phyloP scores from a whole-genome alignment of 2,113 vertebrate species.

The Dascyllus trimaculatus region DNA sequence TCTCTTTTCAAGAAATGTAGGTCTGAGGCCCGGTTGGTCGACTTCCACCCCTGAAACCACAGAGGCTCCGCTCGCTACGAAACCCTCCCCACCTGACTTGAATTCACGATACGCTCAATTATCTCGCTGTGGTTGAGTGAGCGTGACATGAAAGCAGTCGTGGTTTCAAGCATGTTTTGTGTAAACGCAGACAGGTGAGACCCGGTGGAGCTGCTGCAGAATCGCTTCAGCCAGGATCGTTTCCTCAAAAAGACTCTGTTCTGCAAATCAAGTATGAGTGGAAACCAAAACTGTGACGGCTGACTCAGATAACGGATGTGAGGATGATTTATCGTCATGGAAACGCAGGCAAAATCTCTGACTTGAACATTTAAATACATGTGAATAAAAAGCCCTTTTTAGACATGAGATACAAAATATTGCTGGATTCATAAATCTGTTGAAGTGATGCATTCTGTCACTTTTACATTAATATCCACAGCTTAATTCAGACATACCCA shows the following conservation, averaged over 20 bases:
- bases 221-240: too few species aligned
- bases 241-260: not conserved
- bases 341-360: not conserved
- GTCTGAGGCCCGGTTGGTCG: constrained; percentile 43
- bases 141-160: not conserved
- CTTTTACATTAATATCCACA: too few species aligned
- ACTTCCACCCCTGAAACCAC: constrained; percentile 20
- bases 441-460: not conserved
- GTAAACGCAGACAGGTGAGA: not conserved
- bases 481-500: too few species aligned
- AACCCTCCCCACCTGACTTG: constrained; percentile 35
- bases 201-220: not conserved
- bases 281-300: not conserved
- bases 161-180: constrained; percentile 2
- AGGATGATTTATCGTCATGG: not conserved
- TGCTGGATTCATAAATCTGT: too few species aligned
- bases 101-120: constrained; percentile 30
- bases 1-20: constrained; percentile 44
- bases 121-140: constrained; percentile 2
- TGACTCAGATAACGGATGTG: not conserved
- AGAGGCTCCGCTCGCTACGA: constrained; percentile 8
- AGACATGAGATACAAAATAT: too few species aligned
- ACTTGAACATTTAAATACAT: not conserved
- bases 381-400: not conserved
- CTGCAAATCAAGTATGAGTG: not conserved